phyloP scores from a whole-genome alignment of 2,888 invertebrate genomes.

The Spialia ferax region DNA sequence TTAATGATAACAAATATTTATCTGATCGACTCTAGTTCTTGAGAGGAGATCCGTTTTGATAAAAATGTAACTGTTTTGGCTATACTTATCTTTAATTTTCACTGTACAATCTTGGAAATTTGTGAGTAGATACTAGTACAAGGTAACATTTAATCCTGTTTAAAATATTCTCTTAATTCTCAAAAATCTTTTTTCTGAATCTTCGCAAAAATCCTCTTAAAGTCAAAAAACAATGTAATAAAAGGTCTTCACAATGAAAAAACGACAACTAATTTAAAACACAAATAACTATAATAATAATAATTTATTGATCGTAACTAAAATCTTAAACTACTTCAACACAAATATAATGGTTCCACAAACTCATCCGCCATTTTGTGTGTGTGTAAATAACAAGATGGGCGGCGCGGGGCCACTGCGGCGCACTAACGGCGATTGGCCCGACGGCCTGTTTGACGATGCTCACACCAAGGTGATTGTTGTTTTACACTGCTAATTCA shows the following conservation, averaged over 20 bases:
- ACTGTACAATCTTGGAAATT: no score
- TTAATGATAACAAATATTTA: no score
- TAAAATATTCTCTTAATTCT: no score
- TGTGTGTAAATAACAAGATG: conserved; percentile 76
- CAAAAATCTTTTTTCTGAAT: no score
- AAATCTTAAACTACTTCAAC: not conserved
- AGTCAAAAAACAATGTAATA: not conserved
- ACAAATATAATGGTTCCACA: conserved; percentile 41
- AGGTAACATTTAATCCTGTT: no score
- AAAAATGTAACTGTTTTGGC: no score
- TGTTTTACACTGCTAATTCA: conserved; percentile 50
- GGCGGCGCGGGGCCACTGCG: conserved; percentile 73
- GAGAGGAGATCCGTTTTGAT: no score
- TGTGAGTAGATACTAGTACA: no score
- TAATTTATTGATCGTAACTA: no score
- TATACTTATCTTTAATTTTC: no score
- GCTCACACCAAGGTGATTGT: conserved; percentile 81
- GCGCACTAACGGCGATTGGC: conserved; percentile 79
- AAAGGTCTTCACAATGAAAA: not conserved
- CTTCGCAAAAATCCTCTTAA: no score
- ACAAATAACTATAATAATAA: not conserved
- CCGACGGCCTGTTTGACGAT: conserved; percentile 80
- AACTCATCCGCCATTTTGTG: conserved; percentile 62
- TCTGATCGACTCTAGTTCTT: no score
- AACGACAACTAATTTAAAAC: not conserved